Conservation (phyloP, 2,797 vertebrate genomes). For the Eulemur mongoz region DNA sequence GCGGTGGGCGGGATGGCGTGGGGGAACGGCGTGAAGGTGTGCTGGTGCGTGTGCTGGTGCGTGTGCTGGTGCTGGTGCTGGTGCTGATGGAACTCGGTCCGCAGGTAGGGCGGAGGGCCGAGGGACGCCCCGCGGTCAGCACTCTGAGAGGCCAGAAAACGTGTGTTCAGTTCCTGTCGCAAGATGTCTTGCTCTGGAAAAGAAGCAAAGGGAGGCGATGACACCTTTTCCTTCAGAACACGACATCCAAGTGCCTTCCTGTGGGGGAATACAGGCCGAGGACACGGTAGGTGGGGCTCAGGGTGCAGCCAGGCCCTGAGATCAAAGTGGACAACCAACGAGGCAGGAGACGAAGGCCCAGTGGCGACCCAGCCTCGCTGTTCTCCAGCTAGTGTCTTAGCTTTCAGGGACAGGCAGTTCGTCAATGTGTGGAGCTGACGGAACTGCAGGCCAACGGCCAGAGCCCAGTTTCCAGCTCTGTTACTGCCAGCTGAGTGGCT, state of each 20-base stretch:
- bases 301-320: background rate
- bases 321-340: background rate
- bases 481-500: background rate
- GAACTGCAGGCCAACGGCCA: rapidly evolving
- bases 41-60: conserved; percentile 99
- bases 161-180: conserved; percentile 98
- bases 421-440: background rate
- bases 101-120: conserved; percentile 95
- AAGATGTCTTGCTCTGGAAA: conserved; percentile 97
- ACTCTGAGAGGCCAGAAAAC: conserved; percentile 97
- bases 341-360: background rate
- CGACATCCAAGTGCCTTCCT: background rate
- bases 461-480: background rate
- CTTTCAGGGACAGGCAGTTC: background rate
- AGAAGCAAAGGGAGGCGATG: conserved; percentile 45
- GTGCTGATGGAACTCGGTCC: conserved; percentile 99
- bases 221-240: background rate
- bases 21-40: conserved; percentile 99
- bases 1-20: conserved; percentile 92
- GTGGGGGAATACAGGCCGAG: rapidly evolving
- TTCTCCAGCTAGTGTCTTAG: background rate
- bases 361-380: background rate
- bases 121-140: conserved; percentile 95
- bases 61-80: conserved; percentile 98
- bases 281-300: background rate